Evolutionary conservation across 2,113 vertebrate species (phyloP).

Genomic region (Albula goreensis): DNA sequence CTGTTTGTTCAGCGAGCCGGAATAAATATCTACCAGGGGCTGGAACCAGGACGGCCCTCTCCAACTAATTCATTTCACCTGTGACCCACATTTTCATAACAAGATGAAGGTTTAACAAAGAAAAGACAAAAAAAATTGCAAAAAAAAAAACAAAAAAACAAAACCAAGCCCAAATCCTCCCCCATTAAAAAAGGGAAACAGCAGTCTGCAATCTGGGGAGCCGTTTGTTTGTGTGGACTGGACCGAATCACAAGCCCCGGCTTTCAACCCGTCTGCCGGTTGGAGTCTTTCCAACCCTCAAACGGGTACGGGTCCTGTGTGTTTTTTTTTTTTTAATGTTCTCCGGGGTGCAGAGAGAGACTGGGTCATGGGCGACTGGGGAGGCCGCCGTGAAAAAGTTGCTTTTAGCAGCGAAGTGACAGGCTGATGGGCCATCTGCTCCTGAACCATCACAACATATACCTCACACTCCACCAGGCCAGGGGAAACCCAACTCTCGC

Average conservation of each 20-base stretch:
- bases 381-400: no score
- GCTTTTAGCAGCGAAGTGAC: no score
- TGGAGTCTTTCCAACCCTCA: no score
- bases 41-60: neutral
- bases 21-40: conserved; percentile 48
- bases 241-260: neutral
- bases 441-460: no score
- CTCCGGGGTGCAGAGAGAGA: no score
- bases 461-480: no score
- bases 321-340: no score
- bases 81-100: conserved; percentile 53
- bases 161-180: conserved; percentile 30
- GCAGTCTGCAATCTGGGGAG: conserved; percentile 31
- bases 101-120: conserved; percentile 36
- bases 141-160: conserved; percentile 33
- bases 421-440: no score
- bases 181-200: neutral
- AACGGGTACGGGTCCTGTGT: no score
- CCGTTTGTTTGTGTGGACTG: conserved; percentile 3
- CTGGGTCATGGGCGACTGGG: no score
- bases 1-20: conserved; percentile 64
- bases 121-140: conserved; percentile 35
- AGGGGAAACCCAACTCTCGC: no score
- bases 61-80: conserved; percentile 52
- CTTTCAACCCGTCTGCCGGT: no score